A percentile compares a stretch with the other conserved stretches of the same genome.
These are phyloP conservation scores for Sminthurides bifidus DNA, from an alignment of 1,140 invertebrate species.

Conservation along the genomic window DNA sequence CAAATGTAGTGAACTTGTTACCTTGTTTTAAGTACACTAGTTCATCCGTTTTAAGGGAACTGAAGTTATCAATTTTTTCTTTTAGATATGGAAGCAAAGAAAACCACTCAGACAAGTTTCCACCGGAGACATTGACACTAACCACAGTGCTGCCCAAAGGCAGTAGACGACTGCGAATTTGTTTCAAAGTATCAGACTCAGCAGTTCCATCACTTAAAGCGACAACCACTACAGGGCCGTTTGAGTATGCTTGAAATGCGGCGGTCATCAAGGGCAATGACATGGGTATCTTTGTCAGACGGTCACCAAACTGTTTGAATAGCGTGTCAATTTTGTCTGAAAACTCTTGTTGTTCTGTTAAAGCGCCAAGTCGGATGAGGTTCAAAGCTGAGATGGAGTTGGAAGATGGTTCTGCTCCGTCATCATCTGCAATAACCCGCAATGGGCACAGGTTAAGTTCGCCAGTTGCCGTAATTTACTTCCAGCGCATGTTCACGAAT, in stretches of 20 bases:
- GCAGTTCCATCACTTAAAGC: background rate
- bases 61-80: background rate
- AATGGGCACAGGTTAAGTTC: too few relatives aligned
- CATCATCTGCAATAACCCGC: constrained; percentile 57
- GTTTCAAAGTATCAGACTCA: background rate
- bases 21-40: constrained; percentile 1
- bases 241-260: background rate
- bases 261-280: constrained; percentile 63
- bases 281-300: constrained; percentile 46
- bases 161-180: background rate
- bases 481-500: too few relatives aligned
- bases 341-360: constrained; percentile 48
- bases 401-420: constrained; percentile 85
- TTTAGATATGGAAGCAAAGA: background rate
- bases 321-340: constrained; percentile 48
- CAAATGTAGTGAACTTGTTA: background rate
- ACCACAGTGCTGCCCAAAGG: background rate
- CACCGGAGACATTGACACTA: background rate
- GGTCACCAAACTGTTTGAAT: constrained; percentile 49
- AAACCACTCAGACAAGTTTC: background rate
- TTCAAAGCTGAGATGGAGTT: constrained; percentile 77
- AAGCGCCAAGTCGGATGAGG: constrained; percentile 57
- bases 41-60: background rate
- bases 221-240: background rate
- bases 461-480: too few relatives aligned